A percentile compares a stretch with the other conserved stretches of the same genome.
phyloP scores from a whole-genome alignment of 2,797 vertebrate species.

The Netta rufina region DNA sequence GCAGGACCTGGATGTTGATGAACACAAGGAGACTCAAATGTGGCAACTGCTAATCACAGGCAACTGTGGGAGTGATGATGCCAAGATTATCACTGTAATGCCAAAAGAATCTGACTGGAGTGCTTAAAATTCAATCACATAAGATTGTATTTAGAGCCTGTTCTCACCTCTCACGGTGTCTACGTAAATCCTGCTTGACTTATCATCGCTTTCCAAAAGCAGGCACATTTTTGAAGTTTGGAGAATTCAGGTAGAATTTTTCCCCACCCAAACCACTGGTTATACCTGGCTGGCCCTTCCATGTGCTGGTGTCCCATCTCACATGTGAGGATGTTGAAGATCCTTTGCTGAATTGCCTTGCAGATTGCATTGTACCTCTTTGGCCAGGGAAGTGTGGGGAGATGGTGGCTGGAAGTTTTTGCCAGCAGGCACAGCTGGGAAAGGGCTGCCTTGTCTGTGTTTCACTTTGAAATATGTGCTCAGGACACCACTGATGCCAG shows the following conservation, averaged over 20 bases:
- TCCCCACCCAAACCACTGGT: rapidly evolving
- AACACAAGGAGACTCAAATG: background rate
- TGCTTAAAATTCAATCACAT: constrained; percentile 44
- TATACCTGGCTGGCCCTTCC: background rate
- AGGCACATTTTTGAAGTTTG: background rate
- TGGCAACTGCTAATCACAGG: constrained; percentile 47
- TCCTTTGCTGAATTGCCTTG: background rate
- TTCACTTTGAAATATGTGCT: background rate
- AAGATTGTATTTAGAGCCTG: constrained; percentile 50
- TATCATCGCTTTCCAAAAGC: constrained; percentile 11
- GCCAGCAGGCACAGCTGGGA: background rate
- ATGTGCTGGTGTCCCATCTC: background rate
- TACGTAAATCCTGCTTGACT: constrained; percentile 28
- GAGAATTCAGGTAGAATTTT: background rate
- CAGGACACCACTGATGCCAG: background rate
- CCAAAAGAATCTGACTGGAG: constrained; percentile 22
- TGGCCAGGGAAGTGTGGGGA: background rate
- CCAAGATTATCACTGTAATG: constrained; percentile 36
- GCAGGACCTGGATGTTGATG: background rate
- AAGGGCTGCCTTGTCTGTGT: background rate
- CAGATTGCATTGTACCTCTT: background rate
- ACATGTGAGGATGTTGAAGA: background rate
- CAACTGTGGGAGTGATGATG: constrained; percentile 40
- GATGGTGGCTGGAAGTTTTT: background rate
- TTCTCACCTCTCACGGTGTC: constrained; percentile 37